phyloP scores from a whole-genome alignment of 2,888 invertebrate species.

The Epinotia nisella region DNA sequence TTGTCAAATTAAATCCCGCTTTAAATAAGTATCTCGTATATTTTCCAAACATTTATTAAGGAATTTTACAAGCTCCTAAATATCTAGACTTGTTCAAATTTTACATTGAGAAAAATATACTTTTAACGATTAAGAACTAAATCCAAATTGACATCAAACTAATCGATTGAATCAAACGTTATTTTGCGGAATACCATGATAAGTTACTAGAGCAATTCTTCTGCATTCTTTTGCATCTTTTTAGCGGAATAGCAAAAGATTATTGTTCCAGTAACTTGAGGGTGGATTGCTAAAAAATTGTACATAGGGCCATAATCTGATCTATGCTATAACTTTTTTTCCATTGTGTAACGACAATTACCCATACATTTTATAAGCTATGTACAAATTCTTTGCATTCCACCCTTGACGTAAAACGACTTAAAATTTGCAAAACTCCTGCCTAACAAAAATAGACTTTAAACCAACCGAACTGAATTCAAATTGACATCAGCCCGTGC shows the following conservation, averaged over 20 bases:
- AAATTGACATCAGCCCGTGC: constrained; percentile 29
- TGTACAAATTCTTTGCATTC: no score
- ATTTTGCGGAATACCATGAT: no score
- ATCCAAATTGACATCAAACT: background rate
- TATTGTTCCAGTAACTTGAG: no score
- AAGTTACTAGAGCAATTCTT: no score
- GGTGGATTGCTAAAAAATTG: no score
- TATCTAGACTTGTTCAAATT: background rate
- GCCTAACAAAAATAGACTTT: constrained; percentile 10
- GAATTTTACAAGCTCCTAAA: background rate
- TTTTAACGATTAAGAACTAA: background rate
- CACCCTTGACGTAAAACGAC: background rate
- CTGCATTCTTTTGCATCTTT: no score
- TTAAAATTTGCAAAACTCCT: background rate
- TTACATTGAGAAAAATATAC: background rate
- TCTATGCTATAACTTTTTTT: no score
- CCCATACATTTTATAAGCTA: no score
- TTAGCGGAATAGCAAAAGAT: no score
- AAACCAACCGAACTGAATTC: background rate
- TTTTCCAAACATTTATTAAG: background rate
- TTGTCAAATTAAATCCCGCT: background rate
- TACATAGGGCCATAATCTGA: no score
- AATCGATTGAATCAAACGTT: no score
- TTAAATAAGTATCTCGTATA: background rate
- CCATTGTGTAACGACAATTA: no score